Evolutionary conservation across 2,888 invertebrate species (phyloP).

Genomic region (Pterobdella sp.): DNA sequence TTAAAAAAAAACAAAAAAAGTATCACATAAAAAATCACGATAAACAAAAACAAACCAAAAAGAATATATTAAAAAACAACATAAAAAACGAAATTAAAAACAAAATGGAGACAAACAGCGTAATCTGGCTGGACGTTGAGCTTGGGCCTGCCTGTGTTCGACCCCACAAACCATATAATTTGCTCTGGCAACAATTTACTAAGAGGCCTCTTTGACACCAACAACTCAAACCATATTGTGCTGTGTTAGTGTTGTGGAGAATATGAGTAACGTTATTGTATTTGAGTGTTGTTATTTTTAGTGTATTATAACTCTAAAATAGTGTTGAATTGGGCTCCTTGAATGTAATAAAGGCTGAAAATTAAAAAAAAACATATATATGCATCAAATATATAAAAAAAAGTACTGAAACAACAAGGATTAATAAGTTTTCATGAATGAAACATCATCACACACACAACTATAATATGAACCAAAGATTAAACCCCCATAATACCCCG

Average conservation of each 20-base stretch:
- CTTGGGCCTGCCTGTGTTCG: conserved; percentile 81
- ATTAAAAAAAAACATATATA: too few relatives aligned
- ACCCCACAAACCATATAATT: conserved; percentile 94
- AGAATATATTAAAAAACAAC: not conserved
- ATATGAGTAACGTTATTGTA: not conserved
- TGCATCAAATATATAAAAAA: too few relatives aligned
- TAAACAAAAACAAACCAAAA: not conserved
- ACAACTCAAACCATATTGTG: conserved; percentile 94
- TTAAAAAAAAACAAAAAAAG: not conserved
- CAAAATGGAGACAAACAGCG: conserved; percentile 60
- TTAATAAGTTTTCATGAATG: too few relatives aligned
- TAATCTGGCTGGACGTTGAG: conserved; percentile 91
- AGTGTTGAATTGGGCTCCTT: too few relatives aligned
- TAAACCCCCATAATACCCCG: too few relatives aligned
- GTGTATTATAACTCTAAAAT: too few relatives aligned
- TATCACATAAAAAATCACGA: conserved; percentile 30
- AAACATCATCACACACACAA: too few relatives aligned
- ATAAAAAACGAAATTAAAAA: too few relatives aligned
- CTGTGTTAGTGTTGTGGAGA: conserved; percentile 54
- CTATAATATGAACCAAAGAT: too few relatives aligned
- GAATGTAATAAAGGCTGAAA: too few relatives aligned
- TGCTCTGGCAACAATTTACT: conserved; percentile 82
- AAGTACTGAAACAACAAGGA: too few relatives aligned
- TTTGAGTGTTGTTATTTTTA: too few relatives aligned
- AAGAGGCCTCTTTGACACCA: conserved; percentile 93